phyloP scores from a whole-genome alignment of 2,113 vertebrate species.

The Xenopus borealis region DNA sequence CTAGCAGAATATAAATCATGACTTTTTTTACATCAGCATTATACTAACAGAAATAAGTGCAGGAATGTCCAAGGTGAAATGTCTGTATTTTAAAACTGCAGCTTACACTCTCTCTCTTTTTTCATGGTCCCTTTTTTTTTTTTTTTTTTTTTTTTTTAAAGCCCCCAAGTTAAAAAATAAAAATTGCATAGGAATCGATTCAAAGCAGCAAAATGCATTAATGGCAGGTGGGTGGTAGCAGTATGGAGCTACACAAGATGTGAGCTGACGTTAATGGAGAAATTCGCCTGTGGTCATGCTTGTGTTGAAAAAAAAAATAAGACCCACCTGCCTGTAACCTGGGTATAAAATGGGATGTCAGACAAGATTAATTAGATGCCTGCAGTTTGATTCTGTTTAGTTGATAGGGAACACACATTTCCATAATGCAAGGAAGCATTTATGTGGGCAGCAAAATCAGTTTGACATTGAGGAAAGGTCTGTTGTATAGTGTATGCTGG shows the following conservation, averaged over 20 bases:
- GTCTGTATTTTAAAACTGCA: conserved; percentile 47
- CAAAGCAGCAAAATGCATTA: conserved; percentile 76
- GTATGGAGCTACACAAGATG: conserved; percentile 69
- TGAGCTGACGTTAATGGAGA: conserved; percentile 91
- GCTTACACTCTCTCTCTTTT: conserved; percentile 46
- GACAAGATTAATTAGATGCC: conserved; percentile 84
- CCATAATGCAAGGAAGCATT: conserved; percentile 72
- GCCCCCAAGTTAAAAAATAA: conserved; percentile 63
- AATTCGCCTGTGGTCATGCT: conserved; percentile 83
- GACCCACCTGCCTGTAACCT: conserved; percentile 68
- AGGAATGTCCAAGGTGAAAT: conserved; percentile 60
- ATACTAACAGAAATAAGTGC: neutral
- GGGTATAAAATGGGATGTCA: conserved; percentile 78
- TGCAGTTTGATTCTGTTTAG: conserved; percentile 66
- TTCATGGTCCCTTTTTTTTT: conserved; percentile 7
- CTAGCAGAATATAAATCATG: conserved; percentile 45
- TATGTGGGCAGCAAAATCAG: conserved; percentile 63
- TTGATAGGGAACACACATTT: conserved; percentile 70
- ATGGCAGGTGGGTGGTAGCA: conserved; percentile 79
- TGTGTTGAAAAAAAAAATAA: neutral
- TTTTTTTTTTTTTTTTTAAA: conserved; percentile 51
- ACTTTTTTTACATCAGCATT: conserved; percentile 23
- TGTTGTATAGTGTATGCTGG: conserved; percentile 65
- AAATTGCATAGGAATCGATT: conserved; percentile 67
- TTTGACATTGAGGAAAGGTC: conserved; percentile 68